These are phyloP conservation scores for Caenorhabditis sp. DNA, from an alignment of 2,888 invertebrate species.

Conservation along the genomic window DNA sequence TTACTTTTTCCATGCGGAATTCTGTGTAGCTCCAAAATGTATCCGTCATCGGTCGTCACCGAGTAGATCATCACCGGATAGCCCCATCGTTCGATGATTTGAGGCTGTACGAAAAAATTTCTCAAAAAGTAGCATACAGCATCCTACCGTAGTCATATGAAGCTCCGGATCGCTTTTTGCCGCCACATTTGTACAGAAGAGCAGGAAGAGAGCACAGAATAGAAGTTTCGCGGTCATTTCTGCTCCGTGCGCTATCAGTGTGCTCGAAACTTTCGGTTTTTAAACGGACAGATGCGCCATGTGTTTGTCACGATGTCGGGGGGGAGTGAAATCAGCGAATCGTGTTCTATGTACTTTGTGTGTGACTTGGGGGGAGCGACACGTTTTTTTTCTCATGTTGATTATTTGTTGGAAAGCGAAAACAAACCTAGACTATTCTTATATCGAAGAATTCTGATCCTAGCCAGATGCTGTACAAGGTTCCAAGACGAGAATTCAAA, in stretches of 20 bases:
- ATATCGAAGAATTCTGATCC: too few relatives aligned
- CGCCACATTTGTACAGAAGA: background rate
- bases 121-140: background rate
- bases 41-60: conserved; percentile 86
- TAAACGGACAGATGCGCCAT: conserved; percentile 1
- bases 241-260: background rate
- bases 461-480: too few relatives aligned
- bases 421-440: too few relatives aligned
- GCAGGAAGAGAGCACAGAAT: conserved; percentile 1
- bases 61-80: conserved; percentile 78
- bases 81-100: conserved; percentile 78
- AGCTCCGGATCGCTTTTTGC: conserved; percentile 51
- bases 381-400: too few relatives aligned
- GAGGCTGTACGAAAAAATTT: conserved; percentile 54
- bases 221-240: background rate
- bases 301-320: background rate
- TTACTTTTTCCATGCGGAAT: conserved; percentile 83
- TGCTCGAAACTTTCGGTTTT: background rate
- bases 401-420: too few relatives aligned
- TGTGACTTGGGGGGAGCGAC: background rate
- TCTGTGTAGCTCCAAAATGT: conserved; percentile 87
- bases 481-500: too few relatives aligned
- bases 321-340: background rate
- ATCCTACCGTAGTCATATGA: conserved; percentile 50
- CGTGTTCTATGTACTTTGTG: conserved; percentile 14